Conservation (phyloP, 2,888 invertebrate genomes). For the Euphydryas editha region DNA sequence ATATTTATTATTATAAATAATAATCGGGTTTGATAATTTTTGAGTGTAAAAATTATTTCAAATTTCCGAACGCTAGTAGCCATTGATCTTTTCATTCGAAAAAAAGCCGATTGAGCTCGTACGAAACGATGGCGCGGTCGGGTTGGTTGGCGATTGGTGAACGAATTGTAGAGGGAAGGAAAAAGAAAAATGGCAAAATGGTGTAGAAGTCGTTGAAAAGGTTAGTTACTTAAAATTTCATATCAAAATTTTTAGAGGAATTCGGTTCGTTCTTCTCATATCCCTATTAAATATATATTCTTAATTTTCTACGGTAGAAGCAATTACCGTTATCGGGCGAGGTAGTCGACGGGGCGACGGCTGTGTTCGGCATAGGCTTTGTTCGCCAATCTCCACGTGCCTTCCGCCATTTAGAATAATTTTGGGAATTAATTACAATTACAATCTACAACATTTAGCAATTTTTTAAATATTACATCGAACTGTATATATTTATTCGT, state of each 20-base stretch:
- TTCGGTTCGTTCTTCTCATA: slow-evolving; percentile 21
- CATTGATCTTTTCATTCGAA: slow-evolving; percentile 58
- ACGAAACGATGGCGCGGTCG: slow-evolving; percentile 56
- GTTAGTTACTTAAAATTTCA: slow-evolving; percentile 59
- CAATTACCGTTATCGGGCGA: slow-evolving; percentile 59
- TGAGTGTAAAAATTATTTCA: not conserved
- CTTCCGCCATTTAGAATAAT: slow-evolving; percentile 74
- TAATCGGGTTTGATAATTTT: too few relatives aligned
- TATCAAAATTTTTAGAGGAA: slow-evolving; percentile 15
- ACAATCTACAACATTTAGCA: slow-evolving; percentile 18
- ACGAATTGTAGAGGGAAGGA: slow-evolving; percentile 51
- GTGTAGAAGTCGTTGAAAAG: slow-evolving; percentile 65
- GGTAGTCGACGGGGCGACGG: slow-evolving; percentile 54
- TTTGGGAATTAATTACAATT: slow-evolving; percentile 48
- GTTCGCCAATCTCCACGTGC: slow-evolving; percentile 82
- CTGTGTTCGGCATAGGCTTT: slow-evolving; percentile 74
- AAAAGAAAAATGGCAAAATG: slow-evolving; percentile 76
- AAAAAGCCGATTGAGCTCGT: slow-evolving; percentile 55
- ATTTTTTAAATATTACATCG: not conserved
- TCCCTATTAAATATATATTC: slow-evolving; percentile 30
- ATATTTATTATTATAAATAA: too few relatives aligned
- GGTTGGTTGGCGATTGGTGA: slow-evolving; percentile 55
- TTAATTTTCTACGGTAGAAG: slow-evolving; percentile 42
- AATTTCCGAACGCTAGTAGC: slow-evolving; percentile 52
- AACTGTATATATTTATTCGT: not conserved